Conservation (phyloP, 2,797 vertebrate species). For the Decapterus maruadsi region DNA sequence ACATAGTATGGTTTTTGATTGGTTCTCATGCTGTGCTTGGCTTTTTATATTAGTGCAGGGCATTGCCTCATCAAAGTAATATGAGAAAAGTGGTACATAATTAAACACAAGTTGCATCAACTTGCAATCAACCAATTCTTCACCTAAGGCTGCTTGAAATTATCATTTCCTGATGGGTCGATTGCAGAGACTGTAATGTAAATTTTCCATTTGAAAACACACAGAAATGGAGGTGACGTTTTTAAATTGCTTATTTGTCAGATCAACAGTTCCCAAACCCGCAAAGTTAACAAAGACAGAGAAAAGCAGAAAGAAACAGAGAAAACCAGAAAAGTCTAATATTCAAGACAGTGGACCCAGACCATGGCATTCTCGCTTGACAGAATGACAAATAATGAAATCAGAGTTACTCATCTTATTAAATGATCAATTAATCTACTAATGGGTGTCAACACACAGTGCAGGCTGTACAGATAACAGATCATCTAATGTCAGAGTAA, state of each 20-base stretch:
- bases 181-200: conserved; percentile 4
- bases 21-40: background rate
- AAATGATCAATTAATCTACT: background rate
- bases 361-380: background rate
- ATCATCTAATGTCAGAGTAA: background rate
- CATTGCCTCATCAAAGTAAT: conserved; percentile 12
- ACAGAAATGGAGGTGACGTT: background rate
- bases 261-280: background rate
- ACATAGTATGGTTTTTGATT: background rate
- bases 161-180: conserved; percentile 13
- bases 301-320: background rate
- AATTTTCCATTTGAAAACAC: background rate
- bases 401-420: background rate
- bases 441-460: background rate
- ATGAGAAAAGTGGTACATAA: conserved; percentile 4
- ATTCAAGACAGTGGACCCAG: background rate
- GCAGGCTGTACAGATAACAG: background rate
- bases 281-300: background rate
- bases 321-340: background rate
- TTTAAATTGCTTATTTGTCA: background rate
- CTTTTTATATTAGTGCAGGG: background rate
- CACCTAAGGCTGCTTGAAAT: background rate
- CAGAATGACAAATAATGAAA: background rate
- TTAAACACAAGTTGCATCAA: conserved; percentile 30
- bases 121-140: conserved; percentile 29